Evolutionary conservation across 2,113 vertebrate genomes (phyloP).

Genomic region (Gymnocephalus cernua): DNA sequence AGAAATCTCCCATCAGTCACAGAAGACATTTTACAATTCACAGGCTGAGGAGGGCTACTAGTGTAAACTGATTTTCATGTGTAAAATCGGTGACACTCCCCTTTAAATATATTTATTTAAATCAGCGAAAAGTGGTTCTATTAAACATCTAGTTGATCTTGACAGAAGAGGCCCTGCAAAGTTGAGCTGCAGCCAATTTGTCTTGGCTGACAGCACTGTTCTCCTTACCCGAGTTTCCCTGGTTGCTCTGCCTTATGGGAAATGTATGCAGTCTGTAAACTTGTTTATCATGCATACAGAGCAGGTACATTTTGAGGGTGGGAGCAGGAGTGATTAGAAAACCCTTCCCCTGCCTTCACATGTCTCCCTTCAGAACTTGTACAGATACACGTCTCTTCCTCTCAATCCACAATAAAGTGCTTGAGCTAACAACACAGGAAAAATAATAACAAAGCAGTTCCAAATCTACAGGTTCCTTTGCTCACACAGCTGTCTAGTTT

Average conservation of each 20-base stretch:
- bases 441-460: constrained; percentile 45
- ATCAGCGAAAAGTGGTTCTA: not conserved
- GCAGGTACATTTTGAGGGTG: not conserved
- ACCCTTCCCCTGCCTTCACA: constrained; percentile 29
- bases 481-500: constrained; percentile 40
- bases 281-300: constrained; percentile 26
- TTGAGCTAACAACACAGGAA: constrained; percentile 69
- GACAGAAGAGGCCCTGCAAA: not conserved
- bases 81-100: not conserved
- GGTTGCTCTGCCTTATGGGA: constrained; percentile 13
- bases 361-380: constrained; percentile 20
- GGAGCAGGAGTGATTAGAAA: constrained; percentile 15
- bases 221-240: not conserved
- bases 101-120: not conserved
- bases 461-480: constrained; percentile 47
- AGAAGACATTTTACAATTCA: not conserved
- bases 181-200: not conserved
- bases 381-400: not conserved
- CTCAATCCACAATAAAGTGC: constrained; percentile 81
- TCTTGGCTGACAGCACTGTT: not conserved
- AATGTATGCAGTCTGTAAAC: constrained; percentile 10
- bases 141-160: not conserved
- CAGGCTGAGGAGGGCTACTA: not conserved
- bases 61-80: too few relatives aligned
- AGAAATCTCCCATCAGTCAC: too few relatives aligned